Evolutionary conservation across 2,113 vertebrate species (phyloP), one percentile per base, ranked within the genome.

Genomic region (Thinocorus orbignyianus): DNA sequence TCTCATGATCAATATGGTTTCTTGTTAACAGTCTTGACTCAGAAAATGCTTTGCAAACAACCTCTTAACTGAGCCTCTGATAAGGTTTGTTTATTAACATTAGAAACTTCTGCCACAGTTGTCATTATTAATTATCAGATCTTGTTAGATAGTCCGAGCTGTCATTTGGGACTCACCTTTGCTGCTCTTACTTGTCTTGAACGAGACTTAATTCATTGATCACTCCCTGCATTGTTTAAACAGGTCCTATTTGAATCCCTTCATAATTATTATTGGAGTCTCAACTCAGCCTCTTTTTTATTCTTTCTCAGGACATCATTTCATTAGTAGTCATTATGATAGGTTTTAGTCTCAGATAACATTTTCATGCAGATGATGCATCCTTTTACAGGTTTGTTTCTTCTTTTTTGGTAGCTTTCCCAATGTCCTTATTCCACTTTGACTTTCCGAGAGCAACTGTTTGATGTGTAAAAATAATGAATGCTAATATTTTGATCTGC

Each of bases 261-360:
- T 92, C 69, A 77, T 81, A 88, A 87, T 95, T 92, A 69, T 55
- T 83, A 61, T 12, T 55, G 46, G 37, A 77, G 39, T 65, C 51
- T 95, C 14, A 7, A 80, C 26, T 87, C 70, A 87, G 25, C 10
- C 14, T 81, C 35, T 58, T 77, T 92, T 92, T 88, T 41, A 46
- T 76, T 81, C 52, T 69, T 5, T 69, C 41, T 84, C 62, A n/a
- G 72, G 62, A 30, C 35, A 83, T 46, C 30, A 37, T 94, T 86
- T 96, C 93, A 95, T 95, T 96, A 94, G 42, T 11, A 92, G 60
- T 91, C 81, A 86, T 95, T 90, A 91, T 85, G 57, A 86, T 46
- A 91, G 31, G 4, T 94, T 93, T 66, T 81, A 13, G 64, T 86
- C 69, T 94, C 60, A 68, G 30, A 52, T 42, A 94, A 37, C 31